Percentiles rank a stretch among this genome's conserved stretches.
These are phyloP conservation scores for Nesogale talazaci DNA, from an alignment of 2,113 vertebrate species.

Conservation along the genomic window DNA sequence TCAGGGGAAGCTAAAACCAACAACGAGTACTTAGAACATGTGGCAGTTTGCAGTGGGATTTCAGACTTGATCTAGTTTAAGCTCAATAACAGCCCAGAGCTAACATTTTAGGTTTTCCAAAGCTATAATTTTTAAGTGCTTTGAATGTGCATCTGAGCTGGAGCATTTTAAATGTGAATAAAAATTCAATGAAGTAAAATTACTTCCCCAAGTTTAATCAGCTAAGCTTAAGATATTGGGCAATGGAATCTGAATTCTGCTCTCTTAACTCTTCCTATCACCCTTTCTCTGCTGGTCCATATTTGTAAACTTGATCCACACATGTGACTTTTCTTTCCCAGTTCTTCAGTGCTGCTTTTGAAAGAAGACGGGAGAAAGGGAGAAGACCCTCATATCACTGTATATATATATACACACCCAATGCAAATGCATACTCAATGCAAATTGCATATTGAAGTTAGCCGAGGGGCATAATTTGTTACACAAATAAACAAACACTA, in stretches of 20 bases:
- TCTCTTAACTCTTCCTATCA: not conserved
- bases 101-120: not conserved
- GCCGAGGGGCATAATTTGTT: slow-evolving; percentile 84
- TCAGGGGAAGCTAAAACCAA: not conserved
- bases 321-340: not conserved
- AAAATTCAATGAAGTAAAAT: not conserved
- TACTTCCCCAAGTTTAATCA: not conserved
- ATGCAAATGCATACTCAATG: slow-evolving; percentile 83
- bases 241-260: not conserved
- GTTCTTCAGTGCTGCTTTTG: slow-evolving; percentile 13
- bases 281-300: not conserved
- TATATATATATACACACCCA: not conserved
- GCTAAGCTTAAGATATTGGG: fast-evolving
- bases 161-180: not conserved
- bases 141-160: not conserved
- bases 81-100: not conserved
- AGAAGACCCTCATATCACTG: slow-evolving; percentile 49
- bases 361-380: slow-evolving; percentile 15
- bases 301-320: not conserved
- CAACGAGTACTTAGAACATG: not conserved
- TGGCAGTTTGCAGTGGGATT: not conserved
- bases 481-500: slow-evolving; percentile 91
- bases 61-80: not conserved
- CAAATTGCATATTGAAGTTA: slow-evolving; percentile 86
- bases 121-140: not conserved